phyloP scores from a whole-genome alignment of 2,113 vertebrate genomes.

The Myrmophylax atrothorax region DNA sequence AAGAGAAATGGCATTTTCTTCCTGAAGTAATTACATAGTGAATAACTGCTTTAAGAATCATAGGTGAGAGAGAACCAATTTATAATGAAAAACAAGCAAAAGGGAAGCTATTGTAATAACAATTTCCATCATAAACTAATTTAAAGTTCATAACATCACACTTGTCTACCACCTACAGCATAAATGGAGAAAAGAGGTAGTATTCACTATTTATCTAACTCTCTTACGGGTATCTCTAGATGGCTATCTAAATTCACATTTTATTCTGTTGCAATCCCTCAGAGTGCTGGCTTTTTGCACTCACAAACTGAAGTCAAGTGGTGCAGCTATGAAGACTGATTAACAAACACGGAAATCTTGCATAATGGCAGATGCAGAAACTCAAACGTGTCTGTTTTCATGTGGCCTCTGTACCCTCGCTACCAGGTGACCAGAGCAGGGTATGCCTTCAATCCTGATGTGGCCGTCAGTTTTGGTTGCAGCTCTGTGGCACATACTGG shows the following conservation, averaged over 20 bases:
- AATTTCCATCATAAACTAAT: neutral
- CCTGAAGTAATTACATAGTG: neutral
- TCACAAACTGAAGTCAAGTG: neutral
- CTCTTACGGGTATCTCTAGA: neutral
- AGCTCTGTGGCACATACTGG: neutral
- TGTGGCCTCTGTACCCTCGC: neutral
- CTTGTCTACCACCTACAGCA: neutral
- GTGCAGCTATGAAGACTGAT: neutral
- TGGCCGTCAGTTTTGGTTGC: fast-evolving
- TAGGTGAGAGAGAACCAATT: neutral
- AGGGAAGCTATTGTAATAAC: neutral
- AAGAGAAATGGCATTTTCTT: neutral
- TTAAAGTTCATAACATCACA: neutral
- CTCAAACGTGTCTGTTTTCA: neutral
- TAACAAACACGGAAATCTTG: neutral
- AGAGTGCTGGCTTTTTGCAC: neutral
- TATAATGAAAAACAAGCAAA: neutral
- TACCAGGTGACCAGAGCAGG: neutral
- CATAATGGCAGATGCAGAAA: neutral
- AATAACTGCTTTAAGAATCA: neutral
- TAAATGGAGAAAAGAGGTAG: neutral
- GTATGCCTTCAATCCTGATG: neutral
- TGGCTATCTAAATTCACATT: neutral
- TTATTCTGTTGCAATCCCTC: neutral
- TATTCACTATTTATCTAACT: neutral